Evolutionary conservation across 2,888 invertebrate genomes (phyloP), one percentile per base, ranked within the genome.

Genomic region (Uloborus plumipes): DNA sequence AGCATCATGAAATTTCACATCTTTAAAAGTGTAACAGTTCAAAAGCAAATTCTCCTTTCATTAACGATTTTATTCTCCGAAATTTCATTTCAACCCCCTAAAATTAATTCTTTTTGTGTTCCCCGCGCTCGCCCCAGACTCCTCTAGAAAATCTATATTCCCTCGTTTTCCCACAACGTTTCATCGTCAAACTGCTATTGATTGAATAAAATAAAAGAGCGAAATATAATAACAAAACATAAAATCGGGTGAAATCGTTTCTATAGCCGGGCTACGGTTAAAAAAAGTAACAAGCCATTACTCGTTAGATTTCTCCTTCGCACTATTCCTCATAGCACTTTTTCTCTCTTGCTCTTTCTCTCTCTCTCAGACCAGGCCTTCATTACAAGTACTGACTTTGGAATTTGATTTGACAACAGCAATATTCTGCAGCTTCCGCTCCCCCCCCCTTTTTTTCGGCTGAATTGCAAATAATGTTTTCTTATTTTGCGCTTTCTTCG

Each of bases 401-500:
- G 49, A 81, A 81, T 81, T 75, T 75, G 74, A 75, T 75, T 81
- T 74, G 80, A 81, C 80, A 81, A 81, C 70, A 74, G 20, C 70
- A 62, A 64, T 70, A 62, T 69, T 70, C 73, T n/a, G 58, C 20
- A 20, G 47, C 58, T 51, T 31, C 26, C 50, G 51, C 73, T 47
- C 51, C 53, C 51, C 51, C 53, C 51, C 62, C n/a, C 26, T 50
- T 51, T 50, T 51, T 51, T 58, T 62, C 53, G 53, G 47, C 69
- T 73, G 67, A 73, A 73, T 73, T 64, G 69, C 80, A 74, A 73
- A 80, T 80, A 74, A 73, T 73, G 73, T 67, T 67, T 67, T 67
- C 62, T 80, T 73, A 73, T 74, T 80, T 74, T 53, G 66, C 58
- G 51, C 55, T 58, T 59, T 72, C 66, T 61, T 39, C 39, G 39